These are phyloP conservation scores for Onychomys torridus DNA, from an alignment of 2,797 vertebrate genomes.

Conservation along the genomic window DNA sequence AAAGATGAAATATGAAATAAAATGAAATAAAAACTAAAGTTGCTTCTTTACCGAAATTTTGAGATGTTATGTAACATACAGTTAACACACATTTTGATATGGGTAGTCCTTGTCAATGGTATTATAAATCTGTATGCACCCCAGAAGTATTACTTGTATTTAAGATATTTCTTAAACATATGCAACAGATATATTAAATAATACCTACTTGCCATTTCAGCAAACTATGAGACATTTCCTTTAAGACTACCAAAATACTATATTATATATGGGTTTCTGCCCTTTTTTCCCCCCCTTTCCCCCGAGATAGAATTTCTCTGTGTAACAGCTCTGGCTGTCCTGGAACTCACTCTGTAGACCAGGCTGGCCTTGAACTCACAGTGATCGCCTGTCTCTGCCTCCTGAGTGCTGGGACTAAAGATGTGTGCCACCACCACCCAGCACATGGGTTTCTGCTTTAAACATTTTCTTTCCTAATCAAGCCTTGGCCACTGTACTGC, in stretches of 20 bases:
- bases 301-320: no score
- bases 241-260: constrained; percentile 27
- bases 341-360: not conserved
- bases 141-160: not conserved
- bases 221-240: constrained; percentile 23
- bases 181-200: not conserved
- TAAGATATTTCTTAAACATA: constrained; percentile 39
- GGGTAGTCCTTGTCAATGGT: not conserved
- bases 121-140: constrained; percentile 15
- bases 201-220: constrained; percentile 19
- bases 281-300: not conserved
- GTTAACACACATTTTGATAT: not conserved
- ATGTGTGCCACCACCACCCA: not conserved
- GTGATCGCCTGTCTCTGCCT: not conserved
- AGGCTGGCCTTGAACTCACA: not conserved
- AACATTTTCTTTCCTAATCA: constrained; percentile 53
- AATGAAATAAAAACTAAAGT: constrained; percentile 39
- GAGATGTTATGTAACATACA: constrained; percentile 41
- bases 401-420: not conserved
- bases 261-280: not conserved
- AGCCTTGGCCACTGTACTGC: not conserved
- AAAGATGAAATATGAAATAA: constrained; percentile 62
- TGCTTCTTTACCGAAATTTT: constrained; percentile 53
- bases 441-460: not conserved
- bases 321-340: not conserved